Evolutionary conservation across 1,140 invertebrate species (phyloP), one percentile per base, ranked within the genome.

Genomic region (Orussus abietinus): DNA sequence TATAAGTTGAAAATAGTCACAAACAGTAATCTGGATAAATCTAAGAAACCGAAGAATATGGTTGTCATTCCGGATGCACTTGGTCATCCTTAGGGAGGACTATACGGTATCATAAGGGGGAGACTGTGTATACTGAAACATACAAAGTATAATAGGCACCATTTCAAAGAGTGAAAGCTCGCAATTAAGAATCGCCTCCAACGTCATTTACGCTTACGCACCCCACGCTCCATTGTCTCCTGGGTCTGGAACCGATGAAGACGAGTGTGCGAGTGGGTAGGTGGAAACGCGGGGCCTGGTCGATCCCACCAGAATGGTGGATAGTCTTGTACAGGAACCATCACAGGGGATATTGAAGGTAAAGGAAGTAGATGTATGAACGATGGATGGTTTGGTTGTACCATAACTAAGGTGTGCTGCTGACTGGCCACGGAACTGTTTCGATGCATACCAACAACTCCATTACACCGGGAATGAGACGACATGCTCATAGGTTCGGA

Each of bases 191-290:
- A 28, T 32, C 49, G 52, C 41, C 45, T 58, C 60, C 60, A 64
- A 26, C 64, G 64, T 70, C 62, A 70, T 66, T 69, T 69, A 11
- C 59, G 56, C 41, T 64, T 62, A 22, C 55, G 61, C 34, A 65
- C 31, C 17, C 45, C 50, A 28, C 57, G 54, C 13, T 69, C 59
- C n/a, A 41, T 37, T 14, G 30, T 38, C 14, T 59, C 54, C 14
- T 59, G 39, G 35, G 32, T 37, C 3, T 45, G 34, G 32, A 59
- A 62, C 10, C 57, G 51, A 40, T 38, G 30, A 7, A 31, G 12
- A 36, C 51, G 33, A 37, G 52, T 40, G 30, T 56, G 53, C 5
- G 45, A 32, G 15, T 55, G 38, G 9, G 42, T 25, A 4, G 51
- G 26, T 21, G 34, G 33, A 41, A 59, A 61, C 3, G 56, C 38